phyloP scores from a whole-genome alignment of 2,113 vertebrate genomes.

The Stegastes partitus region DNA sequence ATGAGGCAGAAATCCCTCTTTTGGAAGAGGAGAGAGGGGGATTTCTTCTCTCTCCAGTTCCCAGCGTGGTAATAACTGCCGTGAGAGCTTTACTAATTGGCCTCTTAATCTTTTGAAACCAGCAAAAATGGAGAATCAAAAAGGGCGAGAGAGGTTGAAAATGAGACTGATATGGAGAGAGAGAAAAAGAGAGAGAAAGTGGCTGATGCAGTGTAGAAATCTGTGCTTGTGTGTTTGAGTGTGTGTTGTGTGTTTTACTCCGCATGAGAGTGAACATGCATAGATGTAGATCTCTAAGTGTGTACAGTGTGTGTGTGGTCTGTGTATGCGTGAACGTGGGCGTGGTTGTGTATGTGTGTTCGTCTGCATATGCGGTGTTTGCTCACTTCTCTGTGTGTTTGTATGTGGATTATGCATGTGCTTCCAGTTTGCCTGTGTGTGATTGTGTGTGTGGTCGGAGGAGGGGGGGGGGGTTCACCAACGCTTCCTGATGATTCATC shows the following conservation, averaged over 20 bases:
- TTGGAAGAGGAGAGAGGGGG: conserved; percentile 61
- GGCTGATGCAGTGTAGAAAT: neutral
- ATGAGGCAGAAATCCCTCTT: conserved; percentile 71
- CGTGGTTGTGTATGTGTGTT: neutral
- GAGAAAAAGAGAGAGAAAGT: conserved; percentile 6
- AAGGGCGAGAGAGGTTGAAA: conserved; percentile 34
- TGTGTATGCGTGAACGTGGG: neutral
- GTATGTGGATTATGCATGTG: conserved; percentile 4
- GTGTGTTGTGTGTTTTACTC: neutral
- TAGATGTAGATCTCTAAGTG: neutral
- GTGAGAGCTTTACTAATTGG: conserved; percentile 75
- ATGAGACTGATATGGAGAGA: conserved; percentile 13
- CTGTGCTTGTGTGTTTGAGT: conserved; percentile 6
- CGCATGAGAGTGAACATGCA: neutral
- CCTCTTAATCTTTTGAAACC: conserved; percentile 56
- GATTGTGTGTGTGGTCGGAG: conserved; percentile 31
- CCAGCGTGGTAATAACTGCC: conserved; percentile 63
- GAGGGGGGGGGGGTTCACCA: conserved; percentile 11
- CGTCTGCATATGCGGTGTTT: neutral
- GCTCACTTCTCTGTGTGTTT: neutral
- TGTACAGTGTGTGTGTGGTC: conserved; percentile 7
- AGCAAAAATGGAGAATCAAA: conserved; percentile 7
- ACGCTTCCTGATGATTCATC: conserved; percentile 74
- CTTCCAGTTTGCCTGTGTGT: conserved; percentile 11
- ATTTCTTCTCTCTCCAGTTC: conserved; percentile 68